A percentile compares a stretch with the other conserved stretches of the same genome.
Conservation (phyloP, 2,797 vertebrate genomes). For the Petrocephalus schoutedeni region DNA sequence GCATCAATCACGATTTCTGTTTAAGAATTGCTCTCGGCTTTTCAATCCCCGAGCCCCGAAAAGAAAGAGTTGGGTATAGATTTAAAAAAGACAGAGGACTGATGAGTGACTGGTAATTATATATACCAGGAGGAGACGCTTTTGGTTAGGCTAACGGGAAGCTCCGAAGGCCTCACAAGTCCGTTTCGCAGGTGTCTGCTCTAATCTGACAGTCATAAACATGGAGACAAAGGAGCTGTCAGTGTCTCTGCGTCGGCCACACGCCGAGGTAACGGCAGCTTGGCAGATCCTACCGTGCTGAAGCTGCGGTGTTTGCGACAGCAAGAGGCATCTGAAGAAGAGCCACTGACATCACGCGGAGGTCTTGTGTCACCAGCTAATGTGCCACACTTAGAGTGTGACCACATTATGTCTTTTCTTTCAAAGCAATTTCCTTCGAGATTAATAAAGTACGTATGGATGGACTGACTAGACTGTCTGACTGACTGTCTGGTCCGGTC, state of each 20-base stretch:
- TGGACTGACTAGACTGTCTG: too few relatives aligned
- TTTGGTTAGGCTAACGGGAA: background rate
- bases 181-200: conserved; percentile 57
- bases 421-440: background rate
- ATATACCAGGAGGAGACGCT: background rate
- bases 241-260: background rate
- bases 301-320: background rate
- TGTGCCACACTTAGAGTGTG: background rate
- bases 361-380: background rate
- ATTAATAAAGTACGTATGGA: background rate
- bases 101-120: background rate
- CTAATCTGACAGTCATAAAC: conserved; percentile 57
- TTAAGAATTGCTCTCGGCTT: background rate
- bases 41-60: background rate
- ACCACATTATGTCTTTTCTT: background rate
- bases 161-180: conserved; percentile 38
- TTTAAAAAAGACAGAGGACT: background rate
- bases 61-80: background rate
- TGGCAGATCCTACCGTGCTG: background rate
- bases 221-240: conserved; percentile 15
- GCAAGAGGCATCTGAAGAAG: background rate
- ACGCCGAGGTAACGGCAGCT: background rate
- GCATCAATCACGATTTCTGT: background rate
- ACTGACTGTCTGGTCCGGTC: too few relatives aligned
- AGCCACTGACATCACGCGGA: background rate